Conservation (phyloP, 2,888 invertebrate genomes). For the Cheilosia vernalis region DNA sequence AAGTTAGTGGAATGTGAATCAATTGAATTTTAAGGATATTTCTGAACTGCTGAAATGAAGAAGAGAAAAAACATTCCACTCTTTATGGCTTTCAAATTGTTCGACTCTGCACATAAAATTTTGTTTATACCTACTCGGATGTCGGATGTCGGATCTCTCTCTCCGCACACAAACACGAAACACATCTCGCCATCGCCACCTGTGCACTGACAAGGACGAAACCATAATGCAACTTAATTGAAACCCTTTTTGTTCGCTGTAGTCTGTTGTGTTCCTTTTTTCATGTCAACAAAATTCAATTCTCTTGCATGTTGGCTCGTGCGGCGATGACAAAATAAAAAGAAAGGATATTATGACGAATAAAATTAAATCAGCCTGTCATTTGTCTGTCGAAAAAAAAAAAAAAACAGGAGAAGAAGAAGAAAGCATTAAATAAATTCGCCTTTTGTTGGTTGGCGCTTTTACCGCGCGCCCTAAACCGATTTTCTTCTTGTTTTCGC, state of each 20-base stretch:
- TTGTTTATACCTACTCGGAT: conserved; percentile 42
- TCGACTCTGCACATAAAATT: conserved; percentile 25
- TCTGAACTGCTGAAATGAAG: conserved; percentile 18
- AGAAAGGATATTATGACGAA: conserved; percentile 68
- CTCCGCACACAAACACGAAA: conserved; percentile 14
- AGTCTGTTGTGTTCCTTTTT: background rate
- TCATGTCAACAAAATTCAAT: conserved; percentile 57
- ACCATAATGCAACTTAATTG: conserved; percentile 73
- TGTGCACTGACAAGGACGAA: conserved; percentile 54
- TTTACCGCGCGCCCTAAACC: conserved; percentile 59
- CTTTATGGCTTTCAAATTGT: conserved; percentile 65
- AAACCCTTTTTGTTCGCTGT: conserved; percentile 59
- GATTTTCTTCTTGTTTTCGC: conserved; percentile 63
- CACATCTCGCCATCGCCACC: conserved; percentile 19
- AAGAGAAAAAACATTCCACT: conserved; percentile 30
- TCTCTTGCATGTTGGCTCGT: conserved; percentile 26
- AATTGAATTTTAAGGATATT: conserved; percentile 70
- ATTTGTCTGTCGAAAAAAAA: conserved; percentile 63
- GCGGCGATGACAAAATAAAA: conserved; percentile 52
- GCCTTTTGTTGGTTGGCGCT: conserved; percentile 67
- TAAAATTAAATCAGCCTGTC: conserved; percentile 75
- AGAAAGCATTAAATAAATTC: conserved; percentile 61
- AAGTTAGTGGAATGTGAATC: conserved; percentile 54
- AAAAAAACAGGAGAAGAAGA: background rate
- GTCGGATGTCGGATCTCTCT: background rate